Conservation (phyloP, 1,140 invertebrate species). For the Calephelis nemesis region DNA sequence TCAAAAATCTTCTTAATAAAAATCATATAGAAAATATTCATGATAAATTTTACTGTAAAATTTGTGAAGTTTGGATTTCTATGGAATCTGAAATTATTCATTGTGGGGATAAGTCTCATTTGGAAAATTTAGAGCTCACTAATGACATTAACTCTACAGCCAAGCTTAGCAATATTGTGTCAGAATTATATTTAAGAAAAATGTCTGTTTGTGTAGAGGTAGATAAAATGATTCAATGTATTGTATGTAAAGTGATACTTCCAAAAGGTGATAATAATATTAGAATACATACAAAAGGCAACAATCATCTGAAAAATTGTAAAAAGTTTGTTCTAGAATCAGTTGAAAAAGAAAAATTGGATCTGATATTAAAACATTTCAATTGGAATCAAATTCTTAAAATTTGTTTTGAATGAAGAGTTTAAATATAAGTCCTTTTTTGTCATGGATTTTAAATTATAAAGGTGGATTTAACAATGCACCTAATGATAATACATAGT, state of each 20-base stretch:
- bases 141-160: not conserved
- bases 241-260: not conserved
- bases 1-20: not conserved
- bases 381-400: not conserved
- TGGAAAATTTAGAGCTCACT: not conserved
- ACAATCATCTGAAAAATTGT: not conserved
- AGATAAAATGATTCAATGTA: not conserved
- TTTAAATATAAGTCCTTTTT: too few relatives aligned
- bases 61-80: not conserved
- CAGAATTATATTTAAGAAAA: slow-evolving; percentile 1
- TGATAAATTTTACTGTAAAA: slow-evolving; percentile 1
- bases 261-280: not conserved
- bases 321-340: not conserved
- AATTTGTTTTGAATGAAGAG: slow-evolving; percentile 1
- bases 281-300: not conserved
- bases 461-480: too few relatives aligned
- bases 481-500: too few relatives aligned
- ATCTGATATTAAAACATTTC: not conserved
- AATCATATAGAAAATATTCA: not conserved
- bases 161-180: not conserved
- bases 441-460: too few relatives aligned
- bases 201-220: not conserved
- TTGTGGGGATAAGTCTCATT: not conserved
- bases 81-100: not conserved
- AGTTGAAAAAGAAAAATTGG: not conserved